Percentiles rank a stretch among this genome's conserved stretches.
Evolutionary conservation across 2,113 vertebrate species (phyloP).

Genomic region (Oreochromis tanganicae): DNA sequence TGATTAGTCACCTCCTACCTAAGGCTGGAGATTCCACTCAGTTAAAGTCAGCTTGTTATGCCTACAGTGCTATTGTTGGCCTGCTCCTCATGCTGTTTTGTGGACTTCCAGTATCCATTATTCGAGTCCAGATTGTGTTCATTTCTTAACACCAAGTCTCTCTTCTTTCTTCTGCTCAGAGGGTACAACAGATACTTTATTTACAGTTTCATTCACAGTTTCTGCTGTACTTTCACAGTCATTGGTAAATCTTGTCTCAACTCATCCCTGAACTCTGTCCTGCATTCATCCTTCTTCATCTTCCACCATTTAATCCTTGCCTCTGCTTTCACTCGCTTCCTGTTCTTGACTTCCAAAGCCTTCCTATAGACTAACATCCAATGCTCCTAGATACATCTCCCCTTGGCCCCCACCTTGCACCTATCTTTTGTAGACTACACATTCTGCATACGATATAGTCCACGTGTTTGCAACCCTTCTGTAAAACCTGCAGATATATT

Average conservation of each 20-base stretch:
- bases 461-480: not conserved
- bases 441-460: not conserved
- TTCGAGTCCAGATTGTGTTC: not conserved
- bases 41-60: not conserved
- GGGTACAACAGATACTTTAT: not conserved
- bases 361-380: not conserved
- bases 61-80: not conserved
- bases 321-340: not conserved
- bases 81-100: not conserved
- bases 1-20: not conserved
- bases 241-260: not conserved
- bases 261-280: not conserved
- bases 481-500: not conserved
- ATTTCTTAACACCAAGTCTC: not conserved
- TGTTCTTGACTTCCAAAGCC: not conserved
- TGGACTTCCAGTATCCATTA: not conserved
- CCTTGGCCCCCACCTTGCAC: not conserved
- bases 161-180: not conserved
- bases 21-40: not conserved
- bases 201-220: not conserved
- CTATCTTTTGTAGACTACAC: not conserved
- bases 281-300: not conserved
- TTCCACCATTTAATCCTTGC: not conserved
- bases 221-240: not conserved
- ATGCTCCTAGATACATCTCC: not conserved